Base-by-base conservation (phyloP, 1,140 invertebrate species). In the Amyelois transitella region DNA sequence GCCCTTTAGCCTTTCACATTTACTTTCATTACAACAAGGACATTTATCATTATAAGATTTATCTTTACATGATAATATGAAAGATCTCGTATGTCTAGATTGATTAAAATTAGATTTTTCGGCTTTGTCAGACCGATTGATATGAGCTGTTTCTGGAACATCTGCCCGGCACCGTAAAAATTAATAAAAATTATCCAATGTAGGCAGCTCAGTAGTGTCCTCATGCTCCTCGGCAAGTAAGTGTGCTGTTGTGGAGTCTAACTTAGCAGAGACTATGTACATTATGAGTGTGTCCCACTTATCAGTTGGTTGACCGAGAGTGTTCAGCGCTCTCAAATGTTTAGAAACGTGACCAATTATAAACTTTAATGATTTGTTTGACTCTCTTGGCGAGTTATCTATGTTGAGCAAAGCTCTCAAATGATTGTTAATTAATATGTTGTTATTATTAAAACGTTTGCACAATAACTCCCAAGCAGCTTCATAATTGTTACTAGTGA, bases 401-500 rank as follows among this genome's bases (percentile, higher is more conserved):
- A 68, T 18, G 8, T 61, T 62, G 54, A 64, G 64, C 19, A 72
- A 44, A 18, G 57, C 57, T 24, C 53, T 45, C 1, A 72, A 25
- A 21, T 69, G 66, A 52, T 67, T 59, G 49, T 65, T 63, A 2
- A 68, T 45, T n/a, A 72, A 21, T 7, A 66, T 10, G 1, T 56
- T 32, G 14, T 66, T 60, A 21, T 72, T 69, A 18, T 66, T 43
- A 20, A 53, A 72, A 1, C 69, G 18, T 7, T 58, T 17, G 21
- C 52, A 61, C 8, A 72, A 28, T 38, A 69, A 57, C 6, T 63
- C 43, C 69, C 66, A 72, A 8, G 66, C 66, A 17, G 43, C 8
- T 1, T 49, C 8, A 53, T 69, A 72, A 50, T 72, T 69, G 20
- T 66, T 53, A 2, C 21, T 0, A 0, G 10, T 52, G 51, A 70